Evolutionary conservation across 2,888 invertebrate species (phyloP).

Genomic region (Hypomecis atomaria): DNA sequence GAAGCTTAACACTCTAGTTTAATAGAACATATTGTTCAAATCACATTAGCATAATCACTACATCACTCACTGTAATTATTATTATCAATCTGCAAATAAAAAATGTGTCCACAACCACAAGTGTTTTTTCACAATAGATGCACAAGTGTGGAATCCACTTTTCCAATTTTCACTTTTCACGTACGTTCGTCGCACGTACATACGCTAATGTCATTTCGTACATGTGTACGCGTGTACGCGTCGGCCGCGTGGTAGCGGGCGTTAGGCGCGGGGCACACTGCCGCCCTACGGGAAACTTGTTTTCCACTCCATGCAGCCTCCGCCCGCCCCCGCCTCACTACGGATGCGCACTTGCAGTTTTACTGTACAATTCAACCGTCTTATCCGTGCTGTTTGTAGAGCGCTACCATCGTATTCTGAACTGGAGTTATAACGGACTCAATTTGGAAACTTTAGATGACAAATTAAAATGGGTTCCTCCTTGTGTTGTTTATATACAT

Average conservation of each 20-base stretch:
- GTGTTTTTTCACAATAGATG: slow-evolving; percentile 25
- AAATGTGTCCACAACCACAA: slow-evolving; percentile 11
- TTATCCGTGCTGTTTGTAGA: not conserved
- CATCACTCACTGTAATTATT: too few species aligned
- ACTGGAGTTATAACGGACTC: not conserved
- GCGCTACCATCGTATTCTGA: not conserved
- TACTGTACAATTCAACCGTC: slow-evolving; percentile 42
- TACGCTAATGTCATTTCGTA: slow-evolving; percentile 39
- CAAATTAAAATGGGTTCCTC: too few species aligned
- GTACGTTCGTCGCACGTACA: slow-evolving; percentile 42
- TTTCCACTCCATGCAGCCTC: slow-evolving; percentile 75
- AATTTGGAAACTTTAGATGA: too few species aligned
- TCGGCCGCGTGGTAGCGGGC: slow-evolving; percentile 51
- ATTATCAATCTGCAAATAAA: not conserved
- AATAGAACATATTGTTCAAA: not conserved
- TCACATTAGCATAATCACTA: too few species aligned
- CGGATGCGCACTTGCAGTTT: slow-evolving; percentile 77
- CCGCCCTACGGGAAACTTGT: slow-evolving; percentile 68
- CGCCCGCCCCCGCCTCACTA: slow-evolving; percentile 55
- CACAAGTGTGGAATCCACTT: slow-evolving; percentile 37
- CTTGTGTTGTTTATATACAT: too few species aligned
- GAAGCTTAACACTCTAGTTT: not conserved
- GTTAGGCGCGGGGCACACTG: slow-evolving; percentile 74
- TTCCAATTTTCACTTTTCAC: slow-evolving; percentile 43
- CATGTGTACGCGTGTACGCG: slow-evolving; percentile 40